Conservation (phyloP, 2,888 invertebrate species). For the Apodemia duryi region DNA sequence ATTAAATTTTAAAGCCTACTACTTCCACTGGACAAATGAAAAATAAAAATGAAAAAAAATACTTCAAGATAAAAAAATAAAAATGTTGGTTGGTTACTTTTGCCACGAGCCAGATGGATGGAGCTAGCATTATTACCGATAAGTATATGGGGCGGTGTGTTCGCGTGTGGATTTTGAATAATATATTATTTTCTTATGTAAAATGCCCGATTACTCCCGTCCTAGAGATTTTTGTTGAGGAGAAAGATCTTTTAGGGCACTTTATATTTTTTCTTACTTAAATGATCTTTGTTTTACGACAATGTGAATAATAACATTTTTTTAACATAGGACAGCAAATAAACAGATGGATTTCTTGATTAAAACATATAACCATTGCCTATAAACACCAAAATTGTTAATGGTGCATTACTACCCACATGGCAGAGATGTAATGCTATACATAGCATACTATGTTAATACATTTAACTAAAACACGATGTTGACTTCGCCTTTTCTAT, state of each 20-base stretch:
- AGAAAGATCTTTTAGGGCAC: constrained; percentile 69
- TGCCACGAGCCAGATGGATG: constrained; percentile 34
- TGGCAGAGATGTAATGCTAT: no score
- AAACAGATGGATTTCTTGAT: no score
- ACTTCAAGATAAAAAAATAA: not conserved
- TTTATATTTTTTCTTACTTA: constrained; percentile 69
- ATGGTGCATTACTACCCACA: no score
- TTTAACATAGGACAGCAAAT: no score
- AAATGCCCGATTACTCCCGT: constrained; percentile 76
- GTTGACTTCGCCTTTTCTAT: no score
- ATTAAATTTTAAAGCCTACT: no score
- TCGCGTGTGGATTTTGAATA: constrained; percentile 75
- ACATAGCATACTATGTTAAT: no score
- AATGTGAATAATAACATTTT: constrained; percentile 12
- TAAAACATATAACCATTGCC: no score
- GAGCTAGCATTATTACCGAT: constrained; percentile 71
- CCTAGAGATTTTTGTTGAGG: constrained; percentile 68
- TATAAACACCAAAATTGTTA: no score
- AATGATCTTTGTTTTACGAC: constrained; percentile 52
- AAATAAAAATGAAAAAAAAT: not conserved
- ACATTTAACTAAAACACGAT: no score
- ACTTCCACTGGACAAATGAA: no score
- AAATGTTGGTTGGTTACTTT: constrained; percentile 7
- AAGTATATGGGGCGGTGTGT: constrained; percentile 67
- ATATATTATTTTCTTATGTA: constrained; percentile 79